Base-by-base conservation (phyloP, 2,113 vertebrate genomes). In the Callopanchax toddi region DNA sequence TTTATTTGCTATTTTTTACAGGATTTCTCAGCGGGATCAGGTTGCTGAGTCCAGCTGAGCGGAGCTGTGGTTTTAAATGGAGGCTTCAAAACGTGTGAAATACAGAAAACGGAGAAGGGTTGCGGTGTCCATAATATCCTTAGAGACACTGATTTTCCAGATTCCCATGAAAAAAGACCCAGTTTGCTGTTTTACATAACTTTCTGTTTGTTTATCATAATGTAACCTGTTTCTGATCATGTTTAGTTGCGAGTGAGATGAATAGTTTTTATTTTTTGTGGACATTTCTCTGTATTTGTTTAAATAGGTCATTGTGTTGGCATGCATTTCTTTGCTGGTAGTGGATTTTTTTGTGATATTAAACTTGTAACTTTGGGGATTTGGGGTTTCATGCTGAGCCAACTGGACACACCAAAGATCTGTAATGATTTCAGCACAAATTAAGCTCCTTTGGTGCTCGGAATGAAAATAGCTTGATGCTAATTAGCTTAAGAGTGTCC, bases 11-110 rank as follows among this genome's bases (percentile, higher is more conserved):
- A 75, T 68, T 80, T n/a, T 84, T 84, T 84, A 82, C 71, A 69
- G 63, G 64, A 80, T 74, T 89, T 88, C 81, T 86, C 89, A 92
- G 82, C 67, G 48, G 74, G 84, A 85, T 89, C 88, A 63, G 69
- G 76, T 90, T 86, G 75, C 86, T 55, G 62, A 70, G 61, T 56
- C 32, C 61, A 50, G 73, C 62, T 65, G 71, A 74, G 65, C 3
- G 15, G 67, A 73, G 50, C 34, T 84, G 76, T 74, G 79, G 84
- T 72, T 86, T 85, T 60, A 60, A 44, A 43, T 3, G 29, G 63
- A 26, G 60, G 18, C 55, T 76, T 72, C 75, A 70, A 75, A 53
- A 64, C 60, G 56, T 56, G 36, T 67, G 40, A 29, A 32, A 4
- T 49, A 44, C 52, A 52, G 52, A 64, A 67, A 60, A 63, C 49